phyloP scores from a whole-genome alignment of 2,888 invertebrate genomes.

The Diaprepes abbreviatus region DNA sequence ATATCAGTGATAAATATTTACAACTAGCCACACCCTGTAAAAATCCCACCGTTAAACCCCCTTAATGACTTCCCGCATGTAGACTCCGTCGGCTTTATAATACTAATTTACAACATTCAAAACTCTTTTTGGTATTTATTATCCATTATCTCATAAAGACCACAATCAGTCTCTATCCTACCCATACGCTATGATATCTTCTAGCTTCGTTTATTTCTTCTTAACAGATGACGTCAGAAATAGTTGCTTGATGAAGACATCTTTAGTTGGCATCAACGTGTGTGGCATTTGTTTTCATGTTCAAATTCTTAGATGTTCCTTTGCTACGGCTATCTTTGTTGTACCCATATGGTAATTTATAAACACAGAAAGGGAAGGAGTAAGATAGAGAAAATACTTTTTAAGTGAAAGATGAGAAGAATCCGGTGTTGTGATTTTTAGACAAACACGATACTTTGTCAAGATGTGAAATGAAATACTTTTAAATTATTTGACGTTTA shows the following conservation, averaged over 20 bases:
- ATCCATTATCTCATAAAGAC: conserved; percentile 38
- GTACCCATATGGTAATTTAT: not conserved
- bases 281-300: conserved; percentile 59
- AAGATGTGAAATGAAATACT: conserved; percentile 26
- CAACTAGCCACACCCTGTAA: not conserved
- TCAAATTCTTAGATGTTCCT: conserved; percentile 2
- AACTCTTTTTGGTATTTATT: conserved; percentile 24
- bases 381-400: not conserved
- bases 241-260: conserved; percentile 68
- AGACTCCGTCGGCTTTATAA: conserved; percentile 37
- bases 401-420: conserved; percentile 13
- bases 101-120: conserved; percentile 47
- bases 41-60: conserved; percentile 5
- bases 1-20: too few relatives aligned
- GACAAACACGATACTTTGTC: conserved; percentile 26
- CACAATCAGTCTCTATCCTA: conserved; percentile 10
- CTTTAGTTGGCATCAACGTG: conserved; percentile 66
- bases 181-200: conserved; percentile 20
- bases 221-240: conserved; percentile 65
- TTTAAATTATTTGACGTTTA: not conserved
- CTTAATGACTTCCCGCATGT: conserved; percentile 38
- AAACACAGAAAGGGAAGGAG: not conserved
- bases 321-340: not conserved
- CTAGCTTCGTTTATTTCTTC: conserved; percentile 45
- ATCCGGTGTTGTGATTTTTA: conserved; percentile 24